Base-by-base conservation (phyloP, 2,797 vertebrate species). In the Sternarchorhynchus goeldii region DNA sequence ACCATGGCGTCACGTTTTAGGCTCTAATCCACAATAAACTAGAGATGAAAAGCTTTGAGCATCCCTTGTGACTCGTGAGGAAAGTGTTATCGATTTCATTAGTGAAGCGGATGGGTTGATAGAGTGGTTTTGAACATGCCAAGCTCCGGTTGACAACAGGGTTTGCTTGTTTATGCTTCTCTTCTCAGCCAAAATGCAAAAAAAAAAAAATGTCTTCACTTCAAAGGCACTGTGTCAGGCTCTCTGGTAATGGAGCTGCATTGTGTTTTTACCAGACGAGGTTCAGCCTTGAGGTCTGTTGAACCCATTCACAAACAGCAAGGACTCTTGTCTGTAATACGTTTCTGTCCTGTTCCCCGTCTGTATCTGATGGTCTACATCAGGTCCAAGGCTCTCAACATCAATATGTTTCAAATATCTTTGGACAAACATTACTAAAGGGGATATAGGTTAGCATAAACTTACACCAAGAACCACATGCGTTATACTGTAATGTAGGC, bases 241-340 rank as follows among this genome's bases (percentile, higher is more conserved):
- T 29, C 29, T 53, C 66, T 6, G 66, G 41, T 68, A 68, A 68
- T 21, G 45, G 14, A 29, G 21, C 41, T 31, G 20, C 41, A 68
- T 50, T 41, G 29, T 68, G 39, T 68, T 53, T 68, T 68, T 50
- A 68, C 25, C 66, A 68, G 66, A 68, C 50, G 41, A 53, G 25
- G 45, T 7, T 68, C 21, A 45, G 39, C 20, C 65, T 50, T 68
- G 66, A 50, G 41, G 21, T 68, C 66, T 68, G 66, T 45, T 68
- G 25, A 68, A 25, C 6, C 5, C 66, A 68, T 68, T 50, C 21
- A 17, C 1, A 50, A 68, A 53, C 66, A 53, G 14, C 21, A 68
- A 5, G 39, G 18, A 39, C n/a, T 25, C 36, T 50, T 65, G 25
- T 25, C 10, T 41, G 5, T 41, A 10, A 41, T 10, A 10, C 39